These are phyloP conservation scores for Trachelus iudaicus DNA, from an alignment of 2,888 invertebrate genomes.

Conservation along the genomic window DNA sequence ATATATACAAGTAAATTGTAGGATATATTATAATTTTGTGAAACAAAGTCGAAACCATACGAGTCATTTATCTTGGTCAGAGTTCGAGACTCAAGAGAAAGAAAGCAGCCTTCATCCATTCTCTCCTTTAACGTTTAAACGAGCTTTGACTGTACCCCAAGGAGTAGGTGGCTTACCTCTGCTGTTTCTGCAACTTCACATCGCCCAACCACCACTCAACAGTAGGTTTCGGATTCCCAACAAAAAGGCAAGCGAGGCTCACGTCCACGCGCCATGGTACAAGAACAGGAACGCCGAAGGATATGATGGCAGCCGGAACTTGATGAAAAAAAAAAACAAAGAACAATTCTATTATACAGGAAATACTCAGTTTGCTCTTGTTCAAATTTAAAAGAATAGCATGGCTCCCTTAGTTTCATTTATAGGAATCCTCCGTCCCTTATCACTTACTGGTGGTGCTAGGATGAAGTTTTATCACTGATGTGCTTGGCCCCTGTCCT, in stretches of 20 bases:
- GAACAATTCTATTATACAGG: neutral
- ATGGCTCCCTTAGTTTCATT: neutral
- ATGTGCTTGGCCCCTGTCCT: constrained; percentile 72
- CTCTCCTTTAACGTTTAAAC: neutral
- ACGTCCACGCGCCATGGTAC: constrained; percentile 70
- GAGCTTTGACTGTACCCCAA: neutral
- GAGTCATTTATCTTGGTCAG: neutral
- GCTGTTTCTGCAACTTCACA: constrained; percentile 56
- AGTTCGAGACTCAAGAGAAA: neutral
- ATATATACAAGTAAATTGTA: neutral
- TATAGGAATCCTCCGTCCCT: neutral
- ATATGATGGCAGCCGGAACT: constrained; percentile 71
- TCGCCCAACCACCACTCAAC: constrained; percentile 69
- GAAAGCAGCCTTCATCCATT: neutral
- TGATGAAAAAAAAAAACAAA: neutral
- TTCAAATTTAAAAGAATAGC: neutral
- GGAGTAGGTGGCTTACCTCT: constrained; percentile 45
- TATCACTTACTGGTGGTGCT: constrained; percentile 60
- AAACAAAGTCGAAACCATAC: neutral
- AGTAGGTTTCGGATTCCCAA: constrained; percentile 68
- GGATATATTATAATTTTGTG: neutral
- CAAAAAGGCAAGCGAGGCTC: constrained; percentile 68
- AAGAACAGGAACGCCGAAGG: constrained; percentile 69
- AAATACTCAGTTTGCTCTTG: neutral
- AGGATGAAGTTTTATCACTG: constrained; percentile 68